Conservation (phyloP, 2,797 vertebrate species). For the Sciurus carolinensis region DNA sequence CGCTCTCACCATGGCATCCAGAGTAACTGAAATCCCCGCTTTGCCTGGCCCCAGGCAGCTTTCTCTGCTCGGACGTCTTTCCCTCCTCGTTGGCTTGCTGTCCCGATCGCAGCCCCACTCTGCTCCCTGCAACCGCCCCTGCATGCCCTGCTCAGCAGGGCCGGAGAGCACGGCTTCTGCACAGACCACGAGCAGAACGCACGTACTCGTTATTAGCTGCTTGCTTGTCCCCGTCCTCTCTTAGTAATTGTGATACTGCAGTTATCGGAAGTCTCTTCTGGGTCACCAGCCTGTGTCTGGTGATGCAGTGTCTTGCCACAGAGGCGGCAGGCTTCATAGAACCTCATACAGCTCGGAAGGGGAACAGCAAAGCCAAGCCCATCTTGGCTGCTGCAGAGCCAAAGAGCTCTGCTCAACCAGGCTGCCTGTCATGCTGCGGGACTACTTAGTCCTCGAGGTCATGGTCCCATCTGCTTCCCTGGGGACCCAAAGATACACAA, state of each 20-base stretch:
- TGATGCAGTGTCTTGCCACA: too few relatives aligned
- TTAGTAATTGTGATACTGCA: slow-evolving; percentile 36
- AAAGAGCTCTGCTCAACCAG: background rate
- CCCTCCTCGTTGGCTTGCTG: background rate
- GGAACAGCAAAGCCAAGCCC: fast-evolving
- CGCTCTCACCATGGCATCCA: background rate
- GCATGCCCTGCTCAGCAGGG: background rate
- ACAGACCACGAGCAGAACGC: background rate
- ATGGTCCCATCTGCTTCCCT: background rate
- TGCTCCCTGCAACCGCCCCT: background rate
- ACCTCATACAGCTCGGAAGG: background rate
- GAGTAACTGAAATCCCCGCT: background rate
- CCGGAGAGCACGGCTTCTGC: background rate
- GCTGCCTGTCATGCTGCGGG: background rate
- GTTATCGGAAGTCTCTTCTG: background rate
- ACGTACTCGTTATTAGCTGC: background rate
- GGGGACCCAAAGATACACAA: background rate
- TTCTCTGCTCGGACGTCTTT: background rate
- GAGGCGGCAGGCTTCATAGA: background rate
- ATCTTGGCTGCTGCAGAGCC: background rate
- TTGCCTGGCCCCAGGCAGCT: fast-evolving
- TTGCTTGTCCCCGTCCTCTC: background rate
- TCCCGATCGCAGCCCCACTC: background rate
- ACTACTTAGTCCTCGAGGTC: background rate
- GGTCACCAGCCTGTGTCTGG: background rate